These are phyloP conservation scores for Electrona antarctica DNA, from an alignment of 2,113 vertebrate genomes.

Conservation along the genomic window DNA sequence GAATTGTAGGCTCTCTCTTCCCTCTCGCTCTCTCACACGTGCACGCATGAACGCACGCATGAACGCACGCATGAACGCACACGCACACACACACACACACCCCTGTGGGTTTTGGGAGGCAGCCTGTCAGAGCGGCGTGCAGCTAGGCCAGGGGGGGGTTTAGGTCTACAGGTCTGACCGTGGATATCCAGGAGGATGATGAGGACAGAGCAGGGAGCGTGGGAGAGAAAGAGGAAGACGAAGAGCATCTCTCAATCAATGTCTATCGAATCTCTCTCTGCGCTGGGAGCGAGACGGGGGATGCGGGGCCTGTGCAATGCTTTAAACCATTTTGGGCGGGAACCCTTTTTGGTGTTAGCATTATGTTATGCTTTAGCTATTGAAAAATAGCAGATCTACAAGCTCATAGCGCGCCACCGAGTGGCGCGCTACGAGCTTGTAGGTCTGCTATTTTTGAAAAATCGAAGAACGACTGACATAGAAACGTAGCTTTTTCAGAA, in stretches of 20 bases:
- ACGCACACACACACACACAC: not conserved
- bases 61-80: too few relatives aligned
- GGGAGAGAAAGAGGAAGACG: conserved; percentile 48
- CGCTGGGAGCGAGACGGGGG: conserved; percentile 45
- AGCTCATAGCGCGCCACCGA: too few relatives aligned
- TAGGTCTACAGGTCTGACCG: conserved; percentile 45
- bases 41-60: too few relatives aligned
- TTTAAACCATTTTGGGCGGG: too few relatives aligned
- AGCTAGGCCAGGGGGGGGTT: conserved; percentile 26
- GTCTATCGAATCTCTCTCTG: conserved; percentile 56
- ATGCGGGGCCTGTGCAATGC: conserved; percentile 9
- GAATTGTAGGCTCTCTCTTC: not conserved
- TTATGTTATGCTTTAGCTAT: too few relatives aligned
- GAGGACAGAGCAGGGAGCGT: conserved; percentile 56
- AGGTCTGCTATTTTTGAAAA: too few relatives aligned
- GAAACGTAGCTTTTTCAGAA: too few relatives aligned
- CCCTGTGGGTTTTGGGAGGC: not conserved
- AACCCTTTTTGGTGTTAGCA: too few relatives aligned
- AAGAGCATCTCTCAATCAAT: conserved; percentile 65
- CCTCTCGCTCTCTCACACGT: not conserved
- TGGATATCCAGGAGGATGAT: conserved; percentile 56
- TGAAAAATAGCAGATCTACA: too few relatives aligned
- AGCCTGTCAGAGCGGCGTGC: conserved; percentile 32
- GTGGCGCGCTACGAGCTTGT: too few relatives aligned
- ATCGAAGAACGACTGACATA: too few relatives aligned